Evolutionary conservation across 1,140 invertebrate genomes (phyloP), one percentile per base, ranked within the genome.

Genomic region (Drosophila willistoni): DNA sequence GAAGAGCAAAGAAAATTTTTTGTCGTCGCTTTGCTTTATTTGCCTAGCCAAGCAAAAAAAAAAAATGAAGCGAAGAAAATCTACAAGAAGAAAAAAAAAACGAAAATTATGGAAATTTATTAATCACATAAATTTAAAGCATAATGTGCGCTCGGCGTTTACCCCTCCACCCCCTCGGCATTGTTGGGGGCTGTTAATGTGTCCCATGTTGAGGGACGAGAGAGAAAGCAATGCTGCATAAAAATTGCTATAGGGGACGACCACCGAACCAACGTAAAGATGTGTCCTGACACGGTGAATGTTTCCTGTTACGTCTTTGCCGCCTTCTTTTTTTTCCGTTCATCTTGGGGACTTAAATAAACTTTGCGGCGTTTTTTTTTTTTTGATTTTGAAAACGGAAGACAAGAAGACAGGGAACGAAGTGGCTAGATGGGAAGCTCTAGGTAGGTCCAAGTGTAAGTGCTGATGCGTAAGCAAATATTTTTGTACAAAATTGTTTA

Each of bases 111-210:
- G 84, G 84, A 87, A 87, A 87, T 87, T 87, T 87, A 87, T 87
- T 87, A 87, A 87, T 87, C 84, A 89, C 84, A 87, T 87, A 87
- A 87, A 87, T 89, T 87, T 89, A 74, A 78, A 83, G 73, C 84
- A 82, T 89, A 87, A 87, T 87, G 84, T 84, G 68, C 83, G 68
- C 71, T 76, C 77, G 79, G 76, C 76, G 76, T 64, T 70, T 66
- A 60, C 51, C 73, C 44, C 68, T 61, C 17, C 44, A 17, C 17
- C 17, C 44, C 7, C 17, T 12, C 36, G 10, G 12, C 44, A 22
- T 51, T 51, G 44, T 51, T 56, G 63, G 61, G 33, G 60, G 73
- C 77, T 81, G 84, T 76, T 87, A 87, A 87, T 87, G 80, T 82
- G 68, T 78, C 84, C 84, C 84, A 78, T 68, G 82, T 73, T 82